phyloP scores from a whole-genome alignment of 1,140 invertebrate species.

The Drosophila ohnishii region DNA sequence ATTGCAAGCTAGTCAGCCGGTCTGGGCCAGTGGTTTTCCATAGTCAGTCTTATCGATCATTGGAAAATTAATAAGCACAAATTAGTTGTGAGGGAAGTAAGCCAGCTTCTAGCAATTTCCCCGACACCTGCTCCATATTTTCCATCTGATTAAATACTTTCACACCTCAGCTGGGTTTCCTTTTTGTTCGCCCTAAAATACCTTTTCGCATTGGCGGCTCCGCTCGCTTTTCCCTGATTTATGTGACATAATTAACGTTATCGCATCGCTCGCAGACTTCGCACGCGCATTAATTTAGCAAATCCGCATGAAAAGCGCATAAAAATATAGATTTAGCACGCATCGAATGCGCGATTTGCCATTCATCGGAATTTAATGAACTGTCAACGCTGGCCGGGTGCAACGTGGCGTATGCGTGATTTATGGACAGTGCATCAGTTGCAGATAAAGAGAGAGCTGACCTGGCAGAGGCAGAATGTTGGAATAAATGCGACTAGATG shows the following conservation, averaged over 20 bases:
- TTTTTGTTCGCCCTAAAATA: constrained; percentile 14
- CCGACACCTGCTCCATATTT: background rate
- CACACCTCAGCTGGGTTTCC: constrained; percentile 11
- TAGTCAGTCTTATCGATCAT: background rate
- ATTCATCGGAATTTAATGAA: constrained; percentile 73
- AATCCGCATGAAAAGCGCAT: constrained; percentile 37
- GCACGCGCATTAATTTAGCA: constrained; percentile 64
- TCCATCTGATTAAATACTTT: constrained; percentile 12
- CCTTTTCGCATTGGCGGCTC: background rate
- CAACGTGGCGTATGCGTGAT: constrained; percentile 73
- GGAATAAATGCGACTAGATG: background rate
- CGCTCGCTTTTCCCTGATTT: constrained; percentile 49
- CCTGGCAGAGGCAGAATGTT: constrained; percentile 1
- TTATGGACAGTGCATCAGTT: constrained; percentile 50
- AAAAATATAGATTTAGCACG: constrained; percentile 47
- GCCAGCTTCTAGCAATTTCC: background rate
- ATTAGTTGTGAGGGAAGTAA: background rate
- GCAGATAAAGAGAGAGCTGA: constrained; percentile 18
- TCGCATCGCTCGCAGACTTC: constrained; percentile 46
- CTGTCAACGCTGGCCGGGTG: constrained; percentile 57
- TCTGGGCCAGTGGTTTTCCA: background rate
- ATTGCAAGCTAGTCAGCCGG: background rate
- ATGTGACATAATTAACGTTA: constrained; percentile 68
- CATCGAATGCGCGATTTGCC: constrained; percentile 30
- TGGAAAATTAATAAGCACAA: background rate